phyloP scores from a whole-genome alignment of 1,140 invertebrate species.

The Hetaerina americana region DNA sequence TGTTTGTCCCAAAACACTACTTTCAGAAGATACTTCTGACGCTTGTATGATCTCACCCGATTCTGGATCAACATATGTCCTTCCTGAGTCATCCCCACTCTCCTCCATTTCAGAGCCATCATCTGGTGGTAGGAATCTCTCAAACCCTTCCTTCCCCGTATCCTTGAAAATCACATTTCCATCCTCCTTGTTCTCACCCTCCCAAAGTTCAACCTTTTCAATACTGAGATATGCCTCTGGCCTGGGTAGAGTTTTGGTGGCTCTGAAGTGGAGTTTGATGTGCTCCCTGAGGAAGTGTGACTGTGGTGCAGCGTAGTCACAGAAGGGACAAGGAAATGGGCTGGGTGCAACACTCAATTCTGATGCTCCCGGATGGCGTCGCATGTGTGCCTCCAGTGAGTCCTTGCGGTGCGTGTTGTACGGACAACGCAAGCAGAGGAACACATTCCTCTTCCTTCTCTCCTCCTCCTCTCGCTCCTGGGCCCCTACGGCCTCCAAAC shows the following conservation, averaged over 20 bases:
- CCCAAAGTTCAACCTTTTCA: slow-evolving; percentile 35
- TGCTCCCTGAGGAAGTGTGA: slow-evolving; percentile 66
- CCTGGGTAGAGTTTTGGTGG: slow-evolving; percentile 32
- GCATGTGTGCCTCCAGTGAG: slow-evolving; percentile 57
- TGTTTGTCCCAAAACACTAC: not conserved
- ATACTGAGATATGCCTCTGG: slow-evolving; percentile 46
- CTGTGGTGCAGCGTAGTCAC: slow-evolving; percentile 67
- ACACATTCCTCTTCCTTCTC: slow-evolving; percentile 28
- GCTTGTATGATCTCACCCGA: not conserved
- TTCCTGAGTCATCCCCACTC: not conserved
- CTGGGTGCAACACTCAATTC: slow-evolving; percentile 36
- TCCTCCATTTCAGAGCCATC: not conserved
- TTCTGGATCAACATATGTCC: not conserved
- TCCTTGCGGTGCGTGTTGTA: slow-evolving; percentile 60
- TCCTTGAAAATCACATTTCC: slow-evolving; percentile 21
- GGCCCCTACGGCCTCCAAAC: not conserved
- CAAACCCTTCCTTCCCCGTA: not conserved
- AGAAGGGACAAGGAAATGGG: slow-evolving; percentile 60
- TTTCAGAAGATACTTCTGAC: not conserved
- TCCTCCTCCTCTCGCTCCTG: not conserved
- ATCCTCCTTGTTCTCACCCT: slow-evolving; percentile 26
- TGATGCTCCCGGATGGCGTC: slow-evolving; percentile 44
- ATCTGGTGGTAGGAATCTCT: not conserved
- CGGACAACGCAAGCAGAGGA: slow-evolving; percentile 59
- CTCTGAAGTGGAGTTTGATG: slow-evolving; percentile 57